Base-by-base conservation (phyloP, 2,113 vertebrate species). In the Donacobius atricapilla region DNA sequence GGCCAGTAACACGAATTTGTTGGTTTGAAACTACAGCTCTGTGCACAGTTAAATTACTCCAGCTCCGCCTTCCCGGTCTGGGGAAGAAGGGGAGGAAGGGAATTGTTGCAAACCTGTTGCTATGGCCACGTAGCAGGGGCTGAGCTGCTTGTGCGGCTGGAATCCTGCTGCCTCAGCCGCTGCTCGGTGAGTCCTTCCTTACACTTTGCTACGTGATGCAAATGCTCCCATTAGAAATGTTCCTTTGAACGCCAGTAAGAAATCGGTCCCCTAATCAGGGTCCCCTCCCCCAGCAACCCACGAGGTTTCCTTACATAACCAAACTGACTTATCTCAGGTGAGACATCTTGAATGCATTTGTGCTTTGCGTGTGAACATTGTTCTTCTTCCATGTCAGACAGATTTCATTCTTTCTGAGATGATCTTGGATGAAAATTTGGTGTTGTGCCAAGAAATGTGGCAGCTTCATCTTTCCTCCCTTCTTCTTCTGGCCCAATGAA, bases 101-200 rank as follows among this genome's bases (percentile, higher is more conserved):
- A 88, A 45, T 11, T 88, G 80, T 94, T 93, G 73, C 72, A 42
- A 64, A 68, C 58, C 53, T 78, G 96, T 97, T 97, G 93, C 97
- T 93, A 97, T 94, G 95, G 94, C 37, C 96, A 92, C 96, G 12
- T 19, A 71, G 89, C 61, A n/a, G 70, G 24, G 47, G 35, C 86
- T 54, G 91, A 63, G 83, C 83, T 80, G 93, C 51, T 56, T 27
- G 51, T 65, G 83, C 11, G 73, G 65, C 93, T 58, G 57, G 23
- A 53, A 93, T 65, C 90, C 54, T 93, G 84, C 89, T 79, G 71
- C 84, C 93, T 90, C 82, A 90, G 87, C 94, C 80, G 82, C 79
- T 39, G 82, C 63, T 61, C 25, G 91, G 94, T 96, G 94, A 97
- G 96, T 95, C 66, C 68, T 85, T 79, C 83, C 76, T 92, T 85